Conservation (phyloP, 2,888 invertebrate genomes). For the Dysmachus trigonus region DNA sequence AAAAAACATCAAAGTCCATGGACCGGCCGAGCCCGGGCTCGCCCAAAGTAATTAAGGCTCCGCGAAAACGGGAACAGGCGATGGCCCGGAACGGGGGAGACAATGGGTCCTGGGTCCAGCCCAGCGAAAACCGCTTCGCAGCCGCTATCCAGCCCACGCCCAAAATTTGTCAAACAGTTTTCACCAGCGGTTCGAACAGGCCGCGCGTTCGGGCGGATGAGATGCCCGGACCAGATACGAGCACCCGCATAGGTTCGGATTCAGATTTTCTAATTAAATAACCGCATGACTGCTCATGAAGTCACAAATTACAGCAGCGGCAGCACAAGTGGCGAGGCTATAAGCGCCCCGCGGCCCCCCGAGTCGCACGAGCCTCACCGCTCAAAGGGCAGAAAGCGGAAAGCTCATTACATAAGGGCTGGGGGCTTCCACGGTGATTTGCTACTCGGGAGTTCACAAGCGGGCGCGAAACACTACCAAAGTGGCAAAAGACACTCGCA, state of each 20-base stretch:
- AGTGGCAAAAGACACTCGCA: neutral
- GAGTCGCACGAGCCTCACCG: too few relatives aligned
- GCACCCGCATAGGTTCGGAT: neutral
- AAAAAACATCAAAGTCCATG: neutral
- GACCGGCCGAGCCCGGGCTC: neutral
- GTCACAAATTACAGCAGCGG: constrained; percentile 7
- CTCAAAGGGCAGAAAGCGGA: neutral
- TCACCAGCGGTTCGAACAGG: neutral
- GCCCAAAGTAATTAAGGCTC: neutral
- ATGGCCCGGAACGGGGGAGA: neutral
- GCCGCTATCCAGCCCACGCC: neutral
- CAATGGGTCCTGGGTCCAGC: neutral
- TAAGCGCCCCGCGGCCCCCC: neutral
- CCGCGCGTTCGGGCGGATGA: neutral
- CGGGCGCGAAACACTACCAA: neutral
- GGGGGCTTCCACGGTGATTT: neutral
- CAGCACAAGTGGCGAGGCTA: neutral
- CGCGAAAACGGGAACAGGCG: neutral
- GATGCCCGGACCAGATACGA: neutral
- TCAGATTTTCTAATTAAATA: constrained; percentile 28
- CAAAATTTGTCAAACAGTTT: constrained; percentile 15
- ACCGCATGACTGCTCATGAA: constrained; percentile 19
- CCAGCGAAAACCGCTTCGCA: neutral
- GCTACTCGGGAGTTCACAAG: neutral
- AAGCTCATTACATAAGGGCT: constrained; percentile 12